A percentile compares a stretch with the other conserved stretches of the same genome.
Evolutionary conservation across 2,797 vertebrate species (phyloP).

Genomic region (Thripadectes ignobilis): DNA sequence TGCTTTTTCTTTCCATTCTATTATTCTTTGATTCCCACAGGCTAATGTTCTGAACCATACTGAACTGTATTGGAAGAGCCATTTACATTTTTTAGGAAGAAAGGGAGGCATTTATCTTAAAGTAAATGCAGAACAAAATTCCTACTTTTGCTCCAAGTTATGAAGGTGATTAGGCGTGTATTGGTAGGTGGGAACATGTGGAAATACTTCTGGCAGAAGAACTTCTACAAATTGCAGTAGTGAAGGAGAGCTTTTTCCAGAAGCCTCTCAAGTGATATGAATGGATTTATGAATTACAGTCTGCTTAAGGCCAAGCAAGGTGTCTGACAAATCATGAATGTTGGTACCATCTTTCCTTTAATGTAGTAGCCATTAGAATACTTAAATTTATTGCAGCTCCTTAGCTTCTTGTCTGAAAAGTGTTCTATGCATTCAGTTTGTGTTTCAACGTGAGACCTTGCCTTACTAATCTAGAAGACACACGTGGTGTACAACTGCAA

Average conservation of each 20-base stretch:
- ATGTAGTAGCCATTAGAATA: neutral
- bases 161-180: neutral
- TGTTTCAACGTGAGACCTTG: neutral
- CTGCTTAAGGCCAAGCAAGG: neutral
- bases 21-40: neutral
- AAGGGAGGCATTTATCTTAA: neutral
- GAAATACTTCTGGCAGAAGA: neutral
- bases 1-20: neutral
- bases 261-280: neutral
- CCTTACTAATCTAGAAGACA: neutral
- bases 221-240: neutral
- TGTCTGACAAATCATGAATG: neutral
- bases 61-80: accelerated
- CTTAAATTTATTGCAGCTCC: neutral
- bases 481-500: neutral
- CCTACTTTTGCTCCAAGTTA: neutral
- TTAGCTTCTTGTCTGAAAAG: neutral
- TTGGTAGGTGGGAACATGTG: neutral
- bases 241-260: neutral
- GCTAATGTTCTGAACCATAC: neutral
- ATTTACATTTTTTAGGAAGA: neutral
- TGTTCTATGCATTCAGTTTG: neutral
- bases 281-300: neutral
- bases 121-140: neutral
- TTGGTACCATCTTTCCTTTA: neutral